Percentiles rank a stretch among this genome's conserved stretches.
Conservation (phyloP, 1,140 invertebrate species). For the Diabrotica undecimpunctata region DNA sequence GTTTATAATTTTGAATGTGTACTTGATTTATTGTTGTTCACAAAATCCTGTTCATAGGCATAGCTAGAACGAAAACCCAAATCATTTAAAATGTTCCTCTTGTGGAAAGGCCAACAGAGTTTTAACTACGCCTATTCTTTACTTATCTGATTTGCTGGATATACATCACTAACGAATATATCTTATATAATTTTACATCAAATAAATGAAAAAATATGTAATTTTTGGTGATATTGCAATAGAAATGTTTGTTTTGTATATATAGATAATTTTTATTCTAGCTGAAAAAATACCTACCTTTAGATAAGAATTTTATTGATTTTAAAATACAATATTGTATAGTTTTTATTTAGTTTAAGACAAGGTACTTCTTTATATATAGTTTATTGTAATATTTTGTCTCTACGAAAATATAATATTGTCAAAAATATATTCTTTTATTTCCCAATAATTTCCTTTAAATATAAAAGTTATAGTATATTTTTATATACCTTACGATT, state of each 20-base stretch:
- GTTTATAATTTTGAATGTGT: constrained; percentile 24
- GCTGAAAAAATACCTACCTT: constrained; percentile 34
- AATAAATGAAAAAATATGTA: constrained; percentile 11
- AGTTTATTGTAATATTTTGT: constrained; percentile 45
- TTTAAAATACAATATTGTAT: constrained; percentile 40
- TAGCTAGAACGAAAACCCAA: too few species aligned
- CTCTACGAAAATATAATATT: constrained; percentile 37
- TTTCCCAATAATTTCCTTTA: neutral
- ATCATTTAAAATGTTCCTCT: too few species aligned
- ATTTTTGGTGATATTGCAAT: constrained; percentile 39
- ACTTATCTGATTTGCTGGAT: constrained; percentile 30
- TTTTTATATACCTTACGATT: neutral
- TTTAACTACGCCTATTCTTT: constrained; percentile 10
- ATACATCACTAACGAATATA: constrained; percentile 9
- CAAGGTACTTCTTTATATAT: constrained; percentile 41
- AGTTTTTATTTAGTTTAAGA: constrained; percentile 41
- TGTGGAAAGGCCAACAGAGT: too few species aligned
- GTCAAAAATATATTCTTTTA: neutral
- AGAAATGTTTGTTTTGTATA: constrained; percentile 31
- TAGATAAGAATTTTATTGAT: constrained; percentile 36
- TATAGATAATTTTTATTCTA: constrained; percentile 38
- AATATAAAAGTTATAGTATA: neutral
- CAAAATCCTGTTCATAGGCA: too few species aligned
- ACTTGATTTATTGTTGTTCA: neutral
- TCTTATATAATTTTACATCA: neutral